Base-by-base conservation (phyloP, 2,888 invertebrate genomes). In the Andrena trimmerana region DNA sequence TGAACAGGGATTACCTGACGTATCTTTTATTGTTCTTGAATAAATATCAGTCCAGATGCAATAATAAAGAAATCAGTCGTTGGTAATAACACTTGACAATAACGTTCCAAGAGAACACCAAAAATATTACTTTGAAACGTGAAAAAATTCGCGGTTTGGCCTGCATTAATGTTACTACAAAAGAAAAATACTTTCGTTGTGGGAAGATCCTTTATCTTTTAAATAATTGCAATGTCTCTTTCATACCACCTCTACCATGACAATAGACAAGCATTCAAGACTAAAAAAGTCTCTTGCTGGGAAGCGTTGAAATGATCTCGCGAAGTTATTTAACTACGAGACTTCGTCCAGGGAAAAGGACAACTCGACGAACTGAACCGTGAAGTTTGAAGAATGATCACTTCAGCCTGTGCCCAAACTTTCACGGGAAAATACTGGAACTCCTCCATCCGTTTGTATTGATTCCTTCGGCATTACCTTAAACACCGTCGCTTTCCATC, bases 371-470 rank as follows among this genome's bases (percentile, higher is more conserved):
- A 67, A 72, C 54, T 57, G 33, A 68, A 57, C 62, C 27, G 50
- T n/a, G 13, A 63, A 72, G 68, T 72, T 72, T 63, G 72, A 68
- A 80, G 27, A 80, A 80, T 81, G 81, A 63, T 24, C 50, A n/a
- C 57, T 72, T 68, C 67, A 72, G 50, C 50, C 63, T 57, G 60
- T 27, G 54, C 2, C 36, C 3, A 50, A 80, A 81, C 72, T 81
- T 80, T 59, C 42, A 8, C 62, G 3, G 24, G 20, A 36, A 57
- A 72, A 24, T 33, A 20, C 48, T 66, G 54, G 16, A 33, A 68
- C 62, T 68, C 48, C 13, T 65, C 31, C 36, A 7, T 42, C 13
- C 36, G 13, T 29, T 31, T 16, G 13, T 66, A 73, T 66, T 50
- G 67, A 63, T 80, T 72, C 31, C 57, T 29, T 68, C 24, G 8